Base-by-base conservation (phyloP, 2,888 invertebrate genomes). In the Cosmia pyralina region DNA sequence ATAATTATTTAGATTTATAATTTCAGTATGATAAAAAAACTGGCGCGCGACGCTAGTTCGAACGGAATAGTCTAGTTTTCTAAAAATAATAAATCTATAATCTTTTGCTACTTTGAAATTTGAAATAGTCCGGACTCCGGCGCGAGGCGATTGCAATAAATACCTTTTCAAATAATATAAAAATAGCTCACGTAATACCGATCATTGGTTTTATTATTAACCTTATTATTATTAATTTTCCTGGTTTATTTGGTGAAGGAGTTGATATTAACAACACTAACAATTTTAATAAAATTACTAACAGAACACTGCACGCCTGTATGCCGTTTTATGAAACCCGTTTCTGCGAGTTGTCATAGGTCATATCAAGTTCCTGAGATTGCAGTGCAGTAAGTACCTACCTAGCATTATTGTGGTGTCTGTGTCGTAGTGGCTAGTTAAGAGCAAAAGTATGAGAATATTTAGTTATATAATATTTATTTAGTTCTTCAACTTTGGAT, bases 251-350 rank as follows among this genome's bases (percentile, higher is more conserved):
- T 74, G 84, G 84, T 85, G 75, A 60, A 65, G 75, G 77, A 58
- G 22, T 57, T 58, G 52, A 38, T 72, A 82, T 80, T 85, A 84
- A 87, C 83, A 88, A 69, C 46, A 91, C 90, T 94, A 93, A 94
- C 90, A 89, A 87, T 77, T 74, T 73, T 75, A 72, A 84, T 79
- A 75, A 72, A 65, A 87, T 88, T 82, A 95, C 95, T 95, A 95
- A 95, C 96, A 96, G 96, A 95, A 77, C 95, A 96, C 93, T 96
- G 96, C 91, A 96, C 96, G 71, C 96, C 96, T 55, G 96, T 96
- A 79, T 96, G 96, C 93, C 96, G 96, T 83, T 96, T 96, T 91
- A 96, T 96, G 96, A 96, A 95, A 93, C 94, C 95, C 46, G 92
- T 94, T 77, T 84, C 94, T 58, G 88, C 94, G 82, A 88, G 90